Evolutionary conservation across 2,113 vertebrate species (phyloP), one percentile per base, ranked within the genome.

Genomic region (Passer domesticus): DNA sequence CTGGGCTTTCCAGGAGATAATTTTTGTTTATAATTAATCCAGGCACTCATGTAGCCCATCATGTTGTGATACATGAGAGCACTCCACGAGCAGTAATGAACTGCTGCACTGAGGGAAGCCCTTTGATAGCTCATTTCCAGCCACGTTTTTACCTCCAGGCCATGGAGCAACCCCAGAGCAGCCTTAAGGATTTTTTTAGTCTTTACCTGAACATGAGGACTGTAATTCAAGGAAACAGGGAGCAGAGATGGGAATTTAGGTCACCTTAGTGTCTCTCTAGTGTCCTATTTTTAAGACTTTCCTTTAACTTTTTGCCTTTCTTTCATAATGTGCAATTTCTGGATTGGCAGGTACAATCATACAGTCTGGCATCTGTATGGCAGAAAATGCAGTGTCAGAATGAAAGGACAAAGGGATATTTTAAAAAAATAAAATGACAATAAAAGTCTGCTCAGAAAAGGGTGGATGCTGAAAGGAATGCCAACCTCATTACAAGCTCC

Each of bases 21-120:
- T 74, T 93, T 89, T 81, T 96, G 76, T 95, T 95, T 80, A 41
- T 93, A 95, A 95, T 96, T 91, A 93, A 81, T 83, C 33, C 5
- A 64, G 68, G 27, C 79, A 77, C 75, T 95, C 0, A 0, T 74
- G 41, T 60, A 76, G 68, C 79, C 90, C 82, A 39, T 95, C 56
- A 5, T 46, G 19, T 89, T 93, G 13, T 39, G 63, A 39, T 56
- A 63, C 35, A 31, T 3, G 28, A 88, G 93, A 96, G 83, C 79
- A 56, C 92, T 92, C 64, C 73, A 75, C 1, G 25, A 78, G 85
- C 83, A 72, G 56, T 47, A 88, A 70, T 67, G 90, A 93, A 30
- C 63, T 73, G 10, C 92, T 92, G 92, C 68, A 1, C 35, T 22
- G 80, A 94, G 87, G 47, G 56, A 88, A 95, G 50, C 79, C 87